These are phyloP conservation scores for Drosophila carrolli DNA, from an alignment of 1,140 invertebrate genomes.

Conservation along the genomic window DNA sequence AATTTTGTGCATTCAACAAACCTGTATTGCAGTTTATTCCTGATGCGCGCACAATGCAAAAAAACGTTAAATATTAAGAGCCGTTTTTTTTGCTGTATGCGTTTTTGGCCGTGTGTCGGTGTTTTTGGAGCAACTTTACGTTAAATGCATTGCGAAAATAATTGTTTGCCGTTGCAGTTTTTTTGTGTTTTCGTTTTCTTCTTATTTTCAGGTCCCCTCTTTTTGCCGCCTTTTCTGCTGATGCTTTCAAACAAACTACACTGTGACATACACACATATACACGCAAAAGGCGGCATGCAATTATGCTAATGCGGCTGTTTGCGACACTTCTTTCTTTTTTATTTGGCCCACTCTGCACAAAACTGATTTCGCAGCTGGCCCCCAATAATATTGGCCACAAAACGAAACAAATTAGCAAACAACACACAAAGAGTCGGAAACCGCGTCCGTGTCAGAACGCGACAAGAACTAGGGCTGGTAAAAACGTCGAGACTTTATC, in stretches of 20 bases:
- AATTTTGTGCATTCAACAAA: constrained; percentile 66
- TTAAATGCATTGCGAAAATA: constrained; percentile 71
- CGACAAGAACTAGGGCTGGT: constrained; percentile 23
- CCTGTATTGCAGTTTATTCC: constrained; percentile 72
- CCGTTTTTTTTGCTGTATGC: constrained; percentile 44
- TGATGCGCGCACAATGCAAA: constrained; percentile 43
- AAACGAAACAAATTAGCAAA: constrained; percentile 28
- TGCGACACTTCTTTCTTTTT: constrained; percentile 13
- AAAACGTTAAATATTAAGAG: constrained; percentile 24
- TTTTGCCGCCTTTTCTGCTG: constrained; percentile 80
- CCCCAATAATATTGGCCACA: constrained; percentile 30
- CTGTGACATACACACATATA: constrained; percentile 26
- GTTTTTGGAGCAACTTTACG: constrained; percentile 59
- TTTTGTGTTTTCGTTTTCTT: constrained; percentile 37
- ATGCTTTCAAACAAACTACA: constrained; percentile 58
- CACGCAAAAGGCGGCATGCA: constrained; percentile 31
- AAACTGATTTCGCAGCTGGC: constrained; percentile 26
- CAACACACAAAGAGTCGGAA: constrained; percentile 13
- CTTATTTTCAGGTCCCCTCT: constrained; percentile 21
- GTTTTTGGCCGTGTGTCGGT: constrained; percentile 36
- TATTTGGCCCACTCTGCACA: constrained; percentile 28
- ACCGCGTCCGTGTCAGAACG: constrained; percentile 27
- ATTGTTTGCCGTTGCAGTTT: constrained; percentile 77
- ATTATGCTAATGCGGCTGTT: constrained; percentile 49
- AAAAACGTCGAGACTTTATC: neutral